Evolutionary conservation across 2,797 vertebrate species (phyloP).

Genomic region (Epinephelus awoara): DNA sequence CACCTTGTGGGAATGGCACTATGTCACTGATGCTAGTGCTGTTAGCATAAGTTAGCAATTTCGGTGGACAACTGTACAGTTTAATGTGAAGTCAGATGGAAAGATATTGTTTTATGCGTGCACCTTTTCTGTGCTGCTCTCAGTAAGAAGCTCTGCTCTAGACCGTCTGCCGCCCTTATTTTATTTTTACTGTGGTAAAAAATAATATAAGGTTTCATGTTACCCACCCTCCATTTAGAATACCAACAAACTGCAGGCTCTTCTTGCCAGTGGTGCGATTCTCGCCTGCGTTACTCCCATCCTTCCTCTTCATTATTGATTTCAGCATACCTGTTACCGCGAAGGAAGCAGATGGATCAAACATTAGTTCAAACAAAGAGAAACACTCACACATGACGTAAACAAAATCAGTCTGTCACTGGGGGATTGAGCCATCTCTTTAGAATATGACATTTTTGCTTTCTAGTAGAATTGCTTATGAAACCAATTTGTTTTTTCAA

Average conservation of each 20-base stretch:
- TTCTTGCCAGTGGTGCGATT: slow-evolving; percentile 87
- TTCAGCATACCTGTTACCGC: slow-evolving; percentile 89
- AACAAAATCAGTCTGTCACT: neutral
- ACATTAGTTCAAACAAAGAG: slow-evolving; percentile 17
- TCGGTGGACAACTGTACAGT: too few relatives aligned
- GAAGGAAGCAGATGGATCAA: slow-evolving; percentile 19
- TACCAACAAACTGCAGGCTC: slow-evolving; percentile 96
- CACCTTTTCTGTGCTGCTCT: too few relatives aligned
- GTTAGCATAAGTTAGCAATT: too few relatives aligned
- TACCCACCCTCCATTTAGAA: slow-evolving; percentile 95
- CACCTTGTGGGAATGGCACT: too few relatives aligned
- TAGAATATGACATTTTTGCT: neutral
- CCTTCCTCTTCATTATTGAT: slow-evolving; percentile 98
- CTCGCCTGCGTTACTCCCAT: slow-evolving; percentile 81
- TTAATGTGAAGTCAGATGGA: too few relatives aligned
- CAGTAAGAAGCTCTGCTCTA: neutral
- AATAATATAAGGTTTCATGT: slow-evolving; percentile 48
- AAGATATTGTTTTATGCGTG: too few relatives aligned
- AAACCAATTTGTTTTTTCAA: neutral
- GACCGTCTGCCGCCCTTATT: slow-evolving; percentile 20
- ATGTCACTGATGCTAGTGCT: too few relatives aligned
- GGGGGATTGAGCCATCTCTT: neutral
- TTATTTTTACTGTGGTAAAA: slow-evolving; percentile 51
- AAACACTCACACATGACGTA: neutral
- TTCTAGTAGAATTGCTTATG: neutral